phyloP scores from a whole-genome alignment of 2,113 vertebrate genomes.

The Sialia sialis region DNA sequence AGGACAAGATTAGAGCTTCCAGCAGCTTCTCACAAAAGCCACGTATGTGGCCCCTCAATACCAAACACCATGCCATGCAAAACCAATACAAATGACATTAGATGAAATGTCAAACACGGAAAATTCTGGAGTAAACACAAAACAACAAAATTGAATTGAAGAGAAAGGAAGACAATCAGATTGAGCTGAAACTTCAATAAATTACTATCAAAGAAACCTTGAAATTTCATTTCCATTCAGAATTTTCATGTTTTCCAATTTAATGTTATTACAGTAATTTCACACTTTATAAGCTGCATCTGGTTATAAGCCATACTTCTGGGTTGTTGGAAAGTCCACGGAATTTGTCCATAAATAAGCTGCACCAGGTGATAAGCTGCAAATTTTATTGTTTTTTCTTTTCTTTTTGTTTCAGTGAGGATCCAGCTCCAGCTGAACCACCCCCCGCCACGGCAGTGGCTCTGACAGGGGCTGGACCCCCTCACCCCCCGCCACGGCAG shows the following conservation, averaged over 20 bases:
- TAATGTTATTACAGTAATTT: rapidly evolving
- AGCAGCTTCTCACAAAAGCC: background rate
- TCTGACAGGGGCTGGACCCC: too few species aligned
- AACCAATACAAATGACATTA: background rate
- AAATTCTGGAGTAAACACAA: background rate
- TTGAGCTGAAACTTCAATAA: background rate
- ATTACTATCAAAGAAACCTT: background rate
- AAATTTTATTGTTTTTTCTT: too few species aligned
- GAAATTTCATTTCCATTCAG: background rate
- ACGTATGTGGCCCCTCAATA: background rate
- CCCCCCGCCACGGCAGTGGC: too few species aligned
- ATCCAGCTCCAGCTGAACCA: too few species aligned
- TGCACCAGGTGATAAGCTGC: too few species aligned
- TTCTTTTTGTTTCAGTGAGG: too few species aligned
- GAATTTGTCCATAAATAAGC: too few species aligned
- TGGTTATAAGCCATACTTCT: too few species aligned
- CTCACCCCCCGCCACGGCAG: too few species aligned
- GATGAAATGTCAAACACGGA: background rate
- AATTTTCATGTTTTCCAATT: background rate
- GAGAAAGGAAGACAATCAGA: background rate
- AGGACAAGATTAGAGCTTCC: background rate
- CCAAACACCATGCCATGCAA: rapidly evolving
- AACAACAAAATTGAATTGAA: background rate
- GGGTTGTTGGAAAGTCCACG: too few species aligned
- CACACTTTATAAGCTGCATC: too few species aligned